These are phyloP conservation scores for Pseudochirops cupreus DNA, from an alignment of 2,797 vertebrate genomes.

Conservation along the genomic window DNA sequence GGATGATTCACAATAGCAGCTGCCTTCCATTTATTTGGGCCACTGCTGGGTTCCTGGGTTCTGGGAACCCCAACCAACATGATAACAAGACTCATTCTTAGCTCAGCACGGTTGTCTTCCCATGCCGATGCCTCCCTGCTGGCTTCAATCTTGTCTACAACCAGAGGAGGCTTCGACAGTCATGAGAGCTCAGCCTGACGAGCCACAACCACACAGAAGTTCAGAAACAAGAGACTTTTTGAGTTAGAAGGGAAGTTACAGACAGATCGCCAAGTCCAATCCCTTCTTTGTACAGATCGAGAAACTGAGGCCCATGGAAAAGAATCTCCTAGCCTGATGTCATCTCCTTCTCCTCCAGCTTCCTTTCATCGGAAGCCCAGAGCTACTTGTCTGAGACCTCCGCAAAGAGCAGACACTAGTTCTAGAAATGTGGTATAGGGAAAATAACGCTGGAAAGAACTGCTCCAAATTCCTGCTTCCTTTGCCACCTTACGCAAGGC, in stretches of 20 bases:
- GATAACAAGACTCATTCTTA: slow-evolving; percentile 50
- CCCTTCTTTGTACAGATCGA: not conserved
- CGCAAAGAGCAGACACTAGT: not conserved
- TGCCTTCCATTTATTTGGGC: slow-evolving; percentile 68
- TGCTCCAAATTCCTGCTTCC: not conserved
- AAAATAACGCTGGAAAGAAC: not conserved
- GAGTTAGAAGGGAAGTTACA: not conserved
- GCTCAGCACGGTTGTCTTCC: slow-evolving; percentile 35
- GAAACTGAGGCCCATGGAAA: not conserved
- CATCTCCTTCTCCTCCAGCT: not conserved
- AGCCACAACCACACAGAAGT: not conserved
- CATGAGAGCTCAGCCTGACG: not conserved
- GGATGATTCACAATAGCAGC: slow-evolving; percentile 61
- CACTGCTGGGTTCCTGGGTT: slow-evolving; percentile 44
- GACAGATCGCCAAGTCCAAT: not conserved
- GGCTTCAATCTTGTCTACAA: slow-evolving; percentile 35
- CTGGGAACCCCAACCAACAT: slow-evolving; percentile 30
- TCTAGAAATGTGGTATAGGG: not conserved
- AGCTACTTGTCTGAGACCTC: not conserved
- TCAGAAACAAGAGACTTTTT: not conserved
- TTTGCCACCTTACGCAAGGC: not conserved
- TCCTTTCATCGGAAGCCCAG: not conserved
- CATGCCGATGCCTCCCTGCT: not conserved
- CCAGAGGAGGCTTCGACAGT: not conserved
- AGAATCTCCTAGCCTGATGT: not conserved